These are phyloP conservation scores for Fragum fragum DNA, from an alignment of 2,888 invertebrate species.

Conservation along the genomic window DNA sequence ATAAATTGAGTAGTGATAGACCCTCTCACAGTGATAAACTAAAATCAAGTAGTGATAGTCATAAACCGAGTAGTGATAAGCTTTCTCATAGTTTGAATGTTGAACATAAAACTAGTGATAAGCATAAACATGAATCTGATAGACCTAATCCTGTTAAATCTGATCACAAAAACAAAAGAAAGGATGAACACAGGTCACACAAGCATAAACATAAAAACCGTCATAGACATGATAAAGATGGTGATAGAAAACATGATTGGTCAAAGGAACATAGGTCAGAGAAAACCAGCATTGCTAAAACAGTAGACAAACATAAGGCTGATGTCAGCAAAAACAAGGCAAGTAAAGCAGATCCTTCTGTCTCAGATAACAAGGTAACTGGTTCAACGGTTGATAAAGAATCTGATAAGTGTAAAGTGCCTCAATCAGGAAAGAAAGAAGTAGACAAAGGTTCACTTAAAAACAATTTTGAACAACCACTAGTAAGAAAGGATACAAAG, in stretches of 20 bases:
- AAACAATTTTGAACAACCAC: neutral
- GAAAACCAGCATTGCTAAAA: neutral
- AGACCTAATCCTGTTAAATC: neutral
- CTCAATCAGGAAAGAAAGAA: neutral
- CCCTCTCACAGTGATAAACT: too few relatives aligned
- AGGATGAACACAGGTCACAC: neutral
- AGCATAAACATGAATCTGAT: neutral
- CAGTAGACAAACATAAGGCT: neutral
- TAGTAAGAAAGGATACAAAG: neutral
- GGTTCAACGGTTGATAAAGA: neutral
- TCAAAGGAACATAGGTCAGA: slow-evolving; percentile 8
- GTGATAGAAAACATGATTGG: slow-evolving; percentile 4
- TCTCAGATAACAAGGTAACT: neutral
- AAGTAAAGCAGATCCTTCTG: neutral
- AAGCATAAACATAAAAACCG: neutral
- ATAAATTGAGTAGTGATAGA: neutral
- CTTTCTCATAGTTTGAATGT: too few relatives aligned
- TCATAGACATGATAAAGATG: slow-evolving; percentile 11
- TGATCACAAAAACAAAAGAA: neutral
- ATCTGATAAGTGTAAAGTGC: neutral
- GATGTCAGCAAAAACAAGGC: neutral
- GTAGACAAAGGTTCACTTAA: too few relatives aligned
- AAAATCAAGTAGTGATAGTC: too few relatives aligned
- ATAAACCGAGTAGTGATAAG: neutral
- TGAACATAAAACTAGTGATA: neutral